phyloP scores from a whole-genome alignment of 1,140 invertebrate genomes.

The Zaprionus kolodkinae region DNA sequence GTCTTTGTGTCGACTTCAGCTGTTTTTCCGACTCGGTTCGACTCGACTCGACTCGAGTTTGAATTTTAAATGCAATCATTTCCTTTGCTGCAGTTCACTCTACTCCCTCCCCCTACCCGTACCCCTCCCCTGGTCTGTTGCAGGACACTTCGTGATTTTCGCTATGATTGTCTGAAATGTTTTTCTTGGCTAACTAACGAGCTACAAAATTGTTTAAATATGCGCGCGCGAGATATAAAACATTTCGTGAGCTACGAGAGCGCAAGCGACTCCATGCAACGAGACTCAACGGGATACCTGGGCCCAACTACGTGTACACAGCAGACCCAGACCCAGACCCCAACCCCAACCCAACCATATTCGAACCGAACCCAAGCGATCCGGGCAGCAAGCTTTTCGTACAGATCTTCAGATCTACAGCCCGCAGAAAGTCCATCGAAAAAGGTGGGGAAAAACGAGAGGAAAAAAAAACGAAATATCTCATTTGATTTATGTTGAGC shows the following conservation, averaged over 20 bases:
- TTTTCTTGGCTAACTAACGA: conserved; percentile 65
- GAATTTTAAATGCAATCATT: conserved; percentile 84
- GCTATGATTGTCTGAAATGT: conserved; percentile 78
- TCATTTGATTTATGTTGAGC: conserved; percentile 71
- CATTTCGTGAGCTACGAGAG: conserved; percentile 65
- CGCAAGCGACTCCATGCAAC: neutral
- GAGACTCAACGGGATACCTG: conserved; percentile 40
- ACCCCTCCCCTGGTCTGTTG: neutral
- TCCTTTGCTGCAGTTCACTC: conserved; percentile 75
- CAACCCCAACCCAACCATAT: too few species aligned
- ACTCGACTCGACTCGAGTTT: conserved; percentile 59
- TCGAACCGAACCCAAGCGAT: too few species aligned
- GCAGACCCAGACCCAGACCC: neutral
- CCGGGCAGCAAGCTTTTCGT: conserved; percentile 13
- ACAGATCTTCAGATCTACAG: conserved; percentile 51
- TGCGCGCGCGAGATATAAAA: conserved; percentile 64
- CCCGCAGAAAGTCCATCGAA: conserved; percentile 67
- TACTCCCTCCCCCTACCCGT: conserved; percentile 10
- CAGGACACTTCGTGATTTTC: conserved; percentile 77
- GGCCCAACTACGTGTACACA: neutral
- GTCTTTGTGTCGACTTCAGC: conserved; percentile 77
- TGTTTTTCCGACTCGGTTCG: conserved; percentile 53
- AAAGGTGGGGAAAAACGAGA: conserved; percentile 5
- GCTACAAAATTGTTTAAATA: conserved; percentile 66
- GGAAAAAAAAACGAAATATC: conserved; percentile 54